phyloP scores from a whole-genome alignment of 2,113 vertebrate species.

The Eulemur macaco region DNA sequence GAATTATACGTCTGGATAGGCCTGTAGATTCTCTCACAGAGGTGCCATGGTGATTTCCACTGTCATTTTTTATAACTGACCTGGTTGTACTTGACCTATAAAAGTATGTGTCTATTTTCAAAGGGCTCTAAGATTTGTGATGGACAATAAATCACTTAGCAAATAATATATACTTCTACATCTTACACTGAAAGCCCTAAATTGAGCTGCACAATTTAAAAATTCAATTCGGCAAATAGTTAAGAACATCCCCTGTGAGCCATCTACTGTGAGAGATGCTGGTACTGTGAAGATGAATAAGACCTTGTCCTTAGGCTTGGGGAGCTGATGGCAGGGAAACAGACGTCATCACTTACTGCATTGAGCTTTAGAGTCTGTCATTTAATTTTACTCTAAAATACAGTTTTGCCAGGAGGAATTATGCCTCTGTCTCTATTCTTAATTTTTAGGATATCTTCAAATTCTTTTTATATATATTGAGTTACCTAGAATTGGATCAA shows the following conservation, averaged over 20 bases:
- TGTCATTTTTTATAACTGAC: background rate
- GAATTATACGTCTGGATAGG: background rate
- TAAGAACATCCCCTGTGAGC: background rate
- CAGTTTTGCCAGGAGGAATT: background rate
- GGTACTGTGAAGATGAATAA: background rate
- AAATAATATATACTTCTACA: background rate
- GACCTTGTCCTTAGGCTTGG: background rate
- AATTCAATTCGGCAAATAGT: background rate
- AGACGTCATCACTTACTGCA: background rate
- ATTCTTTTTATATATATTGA: background rate
- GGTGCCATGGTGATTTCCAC: background rate
- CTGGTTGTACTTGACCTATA: background rate
- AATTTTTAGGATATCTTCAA: conserved; percentile 27
- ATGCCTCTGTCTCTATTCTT: background rate
- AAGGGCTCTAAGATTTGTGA: background rate
- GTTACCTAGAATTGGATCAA: background rate
- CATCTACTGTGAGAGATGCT: background rate
- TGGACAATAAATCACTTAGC: conserved; percentile 9
- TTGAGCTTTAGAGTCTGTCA: background rate
- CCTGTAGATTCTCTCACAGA: background rate
- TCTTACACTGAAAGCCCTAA: background rate
- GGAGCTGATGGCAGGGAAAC: background rate
- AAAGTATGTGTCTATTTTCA: background rate
- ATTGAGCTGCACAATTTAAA: background rate
- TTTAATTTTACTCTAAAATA: conserved; percentile 11